These are phyloP conservation scores for Melikaiella ostensackeni DNA, from an alignment of 2,888 invertebrate species.

Conservation along the genomic window DNA sequence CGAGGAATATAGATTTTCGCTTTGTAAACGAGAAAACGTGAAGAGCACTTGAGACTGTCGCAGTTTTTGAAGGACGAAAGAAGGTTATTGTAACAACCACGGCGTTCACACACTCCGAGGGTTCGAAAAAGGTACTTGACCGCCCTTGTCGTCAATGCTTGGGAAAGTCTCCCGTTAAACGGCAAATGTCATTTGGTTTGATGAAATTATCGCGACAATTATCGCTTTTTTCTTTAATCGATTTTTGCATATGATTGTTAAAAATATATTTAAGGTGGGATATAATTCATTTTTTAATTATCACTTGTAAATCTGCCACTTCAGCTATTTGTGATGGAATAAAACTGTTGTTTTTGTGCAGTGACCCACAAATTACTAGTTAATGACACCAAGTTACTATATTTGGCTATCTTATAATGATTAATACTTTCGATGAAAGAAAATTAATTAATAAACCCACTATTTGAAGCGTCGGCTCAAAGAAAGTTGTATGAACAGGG, in stretches of 20 bases:
- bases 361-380: too few relatives aligned
- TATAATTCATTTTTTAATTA: too few relatives aligned
- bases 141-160: constrained; percentile 59
- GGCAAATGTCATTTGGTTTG: constrained; percentile 43
- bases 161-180: constrained; percentile 64
- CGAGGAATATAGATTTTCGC: not conserved
- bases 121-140: constrained; percentile 60
- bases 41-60: constrained; percentile 63
- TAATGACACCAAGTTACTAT: too few relatives aligned
- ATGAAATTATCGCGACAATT: constrained; percentile 47
- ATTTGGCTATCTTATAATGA: too few relatives aligned
- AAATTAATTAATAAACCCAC: too few relatives aligned
- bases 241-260: not conserved
- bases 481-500: too few relatives aligned
- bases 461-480: too few relatives aligned
- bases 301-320: too few relatives aligned
- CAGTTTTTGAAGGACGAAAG: constrained; percentile 59
- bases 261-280: not conserved
- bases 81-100: constrained; percentile 71
- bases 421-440: too few relatives aligned
- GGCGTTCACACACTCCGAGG: constrained; percentile 67
- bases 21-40: constrained; percentile 45
- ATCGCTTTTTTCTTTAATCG: constrained; percentile 49
- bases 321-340: too few relatives aligned
- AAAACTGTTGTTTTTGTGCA: too few relatives aligned